Evolutionary conservation across 2,888 invertebrate genomes (phyloP).

Genomic region (Synergus japonicus): DNA sequence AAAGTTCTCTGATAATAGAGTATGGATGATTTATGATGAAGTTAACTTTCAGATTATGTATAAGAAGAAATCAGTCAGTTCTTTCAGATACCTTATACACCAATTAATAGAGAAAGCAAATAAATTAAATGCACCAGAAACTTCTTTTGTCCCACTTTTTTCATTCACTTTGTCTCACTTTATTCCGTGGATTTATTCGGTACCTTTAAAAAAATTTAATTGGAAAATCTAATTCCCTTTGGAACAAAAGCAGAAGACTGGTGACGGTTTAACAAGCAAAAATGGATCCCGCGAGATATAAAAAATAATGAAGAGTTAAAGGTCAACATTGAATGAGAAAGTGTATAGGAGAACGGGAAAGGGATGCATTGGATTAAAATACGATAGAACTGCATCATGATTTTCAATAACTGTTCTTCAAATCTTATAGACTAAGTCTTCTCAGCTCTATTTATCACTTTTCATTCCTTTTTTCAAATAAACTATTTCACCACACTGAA

Average conservation of each 20-base stretch:
- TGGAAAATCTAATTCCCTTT: slow-evolving; percentile 33
- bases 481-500: background rate
- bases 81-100: background rate
- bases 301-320: slow-evolving; percentile 47
- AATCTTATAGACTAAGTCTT: background rate
- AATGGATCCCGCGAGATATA: slow-evolving; percentile 60
- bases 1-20: too few species aligned
- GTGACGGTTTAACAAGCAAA: slow-evolving; percentile 58
- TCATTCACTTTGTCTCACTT: slow-evolving; percentile 9
- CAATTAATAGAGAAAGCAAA: slow-evolving; percentile 9
- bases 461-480: background rate
- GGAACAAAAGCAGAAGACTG: slow-evolving; percentile 42
- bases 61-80: background rate
- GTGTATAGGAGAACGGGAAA: background rate
- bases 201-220: slow-evolving; percentile 27
- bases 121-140: background rate
- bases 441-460: background rate
- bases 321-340: slow-evolving; percentile 39
- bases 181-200: slow-evolving; percentile 27
- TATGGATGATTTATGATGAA: background rate
- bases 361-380: slow-evolving; percentile 58
- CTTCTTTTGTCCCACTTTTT: slow-evolving; percentile 18
- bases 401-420: slow-evolving; percentile 56
- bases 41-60: background rate
- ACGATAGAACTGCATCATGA: slow-evolving; percentile 66